phyloP scores from a whole-genome alignment of 1,140 invertebrate species.

The Chlorops oryzae region DNA sequence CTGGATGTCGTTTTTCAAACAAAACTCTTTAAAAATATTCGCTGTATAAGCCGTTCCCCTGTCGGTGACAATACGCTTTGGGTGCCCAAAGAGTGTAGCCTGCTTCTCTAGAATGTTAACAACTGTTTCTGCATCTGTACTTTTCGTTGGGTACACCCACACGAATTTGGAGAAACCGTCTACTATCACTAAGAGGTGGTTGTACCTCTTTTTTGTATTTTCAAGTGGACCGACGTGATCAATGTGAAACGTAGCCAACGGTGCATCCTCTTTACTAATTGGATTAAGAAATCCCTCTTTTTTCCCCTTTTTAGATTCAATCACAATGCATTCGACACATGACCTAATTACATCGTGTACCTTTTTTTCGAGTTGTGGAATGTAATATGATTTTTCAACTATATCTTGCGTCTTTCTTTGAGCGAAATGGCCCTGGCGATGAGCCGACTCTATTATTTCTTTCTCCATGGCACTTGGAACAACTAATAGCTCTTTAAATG shows the following conservation, averaged over 20 bases:
- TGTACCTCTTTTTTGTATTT: constrained; percentile 40
- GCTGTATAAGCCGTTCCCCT: constrained; percentile 43
- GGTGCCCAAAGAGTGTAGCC: constrained; percentile 28
- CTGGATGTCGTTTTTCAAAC: constrained; percentile 21
- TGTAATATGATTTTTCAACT: background rate
- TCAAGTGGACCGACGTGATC: constrained; percentile 35
- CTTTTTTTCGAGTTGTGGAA: constrained; percentile 18
- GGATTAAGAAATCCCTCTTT: constrained; percentile 39
- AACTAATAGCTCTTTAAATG: background rate
- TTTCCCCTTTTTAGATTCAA: constrained; percentile 34
- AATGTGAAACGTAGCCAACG: constrained; percentile 24
- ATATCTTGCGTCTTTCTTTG: background rate
- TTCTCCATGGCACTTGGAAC: background rate
- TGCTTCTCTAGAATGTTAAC: constrained; percentile 26
- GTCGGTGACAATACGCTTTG: constrained; percentile 26
- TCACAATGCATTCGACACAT: constrained; percentile 37
- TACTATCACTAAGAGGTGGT: constrained; percentile 40
- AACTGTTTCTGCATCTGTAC: constrained; percentile 25
- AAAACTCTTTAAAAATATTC: constrained; percentile 26
- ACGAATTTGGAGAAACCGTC: constrained; percentile 47
- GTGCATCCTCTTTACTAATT: constrained; percentile 28
- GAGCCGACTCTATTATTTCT: background rate
- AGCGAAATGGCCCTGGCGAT: background rate
- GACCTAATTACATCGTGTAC: constrained; percentile 29
- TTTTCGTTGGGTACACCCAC: constrained; percentile 40